Base-by-base conservation (phyloP, 2,113 vertebrate species). In the Heterotis niloticus region DNA sequence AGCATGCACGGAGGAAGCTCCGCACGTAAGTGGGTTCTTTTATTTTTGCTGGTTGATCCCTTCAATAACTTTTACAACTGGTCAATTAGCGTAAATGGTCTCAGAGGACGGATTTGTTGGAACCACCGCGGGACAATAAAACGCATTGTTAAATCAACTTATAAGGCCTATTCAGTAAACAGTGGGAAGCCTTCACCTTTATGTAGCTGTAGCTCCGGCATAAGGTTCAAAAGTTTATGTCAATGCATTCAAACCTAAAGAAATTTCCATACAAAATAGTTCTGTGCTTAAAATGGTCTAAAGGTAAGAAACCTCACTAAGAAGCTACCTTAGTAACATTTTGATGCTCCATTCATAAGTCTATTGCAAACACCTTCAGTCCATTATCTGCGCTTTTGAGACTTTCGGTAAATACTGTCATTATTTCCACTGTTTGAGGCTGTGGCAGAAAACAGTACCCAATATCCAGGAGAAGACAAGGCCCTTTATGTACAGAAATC, bases 41-140 rank as follows among this genome's bases (percentile, higher is more conserved):
- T 52, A 29, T 71, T 85, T 54, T 65, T 75, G 57, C 82, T 73
- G 59, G 67, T 59, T 83, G 72, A 86, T 81, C 85, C 84, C 81
- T 51, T 81, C 80, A 72, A 69, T 76, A 76, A 79, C 80, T 79
- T 87, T 85, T 81, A 84, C 85, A 85, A 82, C 74, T 81, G 81
- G 81, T 77, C 84, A 86, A 82, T 86, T 84, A 83, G 69, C 56
- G 69, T 23, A 77, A 85, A 78, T 78, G 78, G 77, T 57, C 82
- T 84, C 77, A 28, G 79, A 64, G 72, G 78, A 54, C 29, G 24
- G 23, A 73, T 73, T 82, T 83, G 77, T 82, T 75, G 73, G 12
- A 34, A 79, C 78, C 81, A 68, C 74, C 78, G 20, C 74, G 51
- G 73, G 80, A 67, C 78, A 83, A 82, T 80, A 64, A 79, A 85